Percentiles rank a stretch among this genome's conserved stretches.
phyloP scores from a whole-genome alignment of 2,797 vertebrate genomes.

The Cyprinodon diabolis region DNA sequence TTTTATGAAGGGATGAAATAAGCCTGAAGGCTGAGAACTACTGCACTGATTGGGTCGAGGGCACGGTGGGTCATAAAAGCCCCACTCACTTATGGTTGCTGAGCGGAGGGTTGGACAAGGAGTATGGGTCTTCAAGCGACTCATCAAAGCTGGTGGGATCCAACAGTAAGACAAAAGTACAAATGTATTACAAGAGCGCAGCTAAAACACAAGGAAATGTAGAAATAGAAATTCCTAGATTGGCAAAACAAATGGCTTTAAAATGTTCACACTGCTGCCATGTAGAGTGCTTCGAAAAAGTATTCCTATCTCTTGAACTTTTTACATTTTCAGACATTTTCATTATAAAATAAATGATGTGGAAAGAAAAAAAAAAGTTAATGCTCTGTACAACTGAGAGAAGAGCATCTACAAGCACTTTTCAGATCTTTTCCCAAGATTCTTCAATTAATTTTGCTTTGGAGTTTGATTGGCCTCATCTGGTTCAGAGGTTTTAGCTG shows the following conservation, averaged over 20 bases:
- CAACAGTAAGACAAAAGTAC: constrained; percentile 73
- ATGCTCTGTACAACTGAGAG: neutral
- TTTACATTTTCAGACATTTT: neutral
- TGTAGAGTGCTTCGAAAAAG: neutral
- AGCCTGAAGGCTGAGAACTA: constrained; percentile 62
- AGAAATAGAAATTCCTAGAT: neutral
- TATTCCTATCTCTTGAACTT: neutral
- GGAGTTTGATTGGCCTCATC: neutral
- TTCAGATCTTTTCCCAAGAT: neutral
- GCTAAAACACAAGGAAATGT: neutral
- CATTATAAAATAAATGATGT: neutral
- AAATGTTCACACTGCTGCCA: neutral
- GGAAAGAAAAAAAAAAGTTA: neutral
- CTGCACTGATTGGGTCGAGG: constrained; percentile 47
- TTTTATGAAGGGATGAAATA: constrained; percentile 12
- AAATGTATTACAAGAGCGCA: constrained; percentile 55
- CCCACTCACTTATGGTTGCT: constrained; percentile 86
- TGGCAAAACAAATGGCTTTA: neutral
- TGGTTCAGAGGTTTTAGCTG: neutral
- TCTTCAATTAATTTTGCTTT: neutral
- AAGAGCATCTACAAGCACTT: neutral
- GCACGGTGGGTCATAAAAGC: constrained; percentile 53
- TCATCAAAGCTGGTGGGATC: constrained; percentile 83
- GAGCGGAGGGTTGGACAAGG: constrained; percentile 77
- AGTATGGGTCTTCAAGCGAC: constrained; percentile 79